These are phyloP conservation scores for Eolophus roseicapilla DNA, from an alignment of 2,113 vertebrate species.

Conservation along the genomic window DNA sequence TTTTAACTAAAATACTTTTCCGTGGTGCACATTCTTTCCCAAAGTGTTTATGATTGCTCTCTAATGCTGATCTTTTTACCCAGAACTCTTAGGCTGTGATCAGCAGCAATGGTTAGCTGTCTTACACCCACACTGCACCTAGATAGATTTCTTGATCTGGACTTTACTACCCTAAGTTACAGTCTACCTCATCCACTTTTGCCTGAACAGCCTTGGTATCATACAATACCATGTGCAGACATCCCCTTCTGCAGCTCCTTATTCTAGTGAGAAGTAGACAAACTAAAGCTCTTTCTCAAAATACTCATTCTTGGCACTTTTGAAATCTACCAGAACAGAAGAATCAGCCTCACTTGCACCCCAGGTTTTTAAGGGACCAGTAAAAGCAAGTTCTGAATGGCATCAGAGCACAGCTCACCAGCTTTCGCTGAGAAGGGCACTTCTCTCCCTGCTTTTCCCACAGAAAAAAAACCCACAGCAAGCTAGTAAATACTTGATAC, in stretches of 20 bases:
- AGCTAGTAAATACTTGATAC: neutral
- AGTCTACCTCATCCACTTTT: neutral
- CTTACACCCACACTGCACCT: rapidly evolving
- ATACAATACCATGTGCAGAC: neutral
- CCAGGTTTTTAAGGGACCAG: neutral
- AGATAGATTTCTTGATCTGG: neutral
- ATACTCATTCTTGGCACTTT: neutral
- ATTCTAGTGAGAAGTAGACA: neutral
- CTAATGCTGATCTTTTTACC: neutral
- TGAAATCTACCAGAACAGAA: neutral
- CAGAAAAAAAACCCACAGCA: neutral
- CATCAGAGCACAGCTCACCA: neutral
- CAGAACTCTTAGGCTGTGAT: neutral
- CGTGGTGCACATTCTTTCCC: neutral
- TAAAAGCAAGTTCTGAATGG: neutral
- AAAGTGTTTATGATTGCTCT: neutral
- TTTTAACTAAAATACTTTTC: neutral
- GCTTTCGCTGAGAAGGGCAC: neutral
- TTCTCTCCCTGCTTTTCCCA: neutral
- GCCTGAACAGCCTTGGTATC: neutral
- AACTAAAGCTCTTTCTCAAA: neutral
- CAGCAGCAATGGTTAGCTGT: neutral
- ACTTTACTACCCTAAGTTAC: neutral
- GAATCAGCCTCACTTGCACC: neutral
- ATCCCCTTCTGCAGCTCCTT: neutral